Evolutionary conservation across 2,888 invertebrate genomes (phyloP).

Genomic region (Lasius platythorax): DNA sequence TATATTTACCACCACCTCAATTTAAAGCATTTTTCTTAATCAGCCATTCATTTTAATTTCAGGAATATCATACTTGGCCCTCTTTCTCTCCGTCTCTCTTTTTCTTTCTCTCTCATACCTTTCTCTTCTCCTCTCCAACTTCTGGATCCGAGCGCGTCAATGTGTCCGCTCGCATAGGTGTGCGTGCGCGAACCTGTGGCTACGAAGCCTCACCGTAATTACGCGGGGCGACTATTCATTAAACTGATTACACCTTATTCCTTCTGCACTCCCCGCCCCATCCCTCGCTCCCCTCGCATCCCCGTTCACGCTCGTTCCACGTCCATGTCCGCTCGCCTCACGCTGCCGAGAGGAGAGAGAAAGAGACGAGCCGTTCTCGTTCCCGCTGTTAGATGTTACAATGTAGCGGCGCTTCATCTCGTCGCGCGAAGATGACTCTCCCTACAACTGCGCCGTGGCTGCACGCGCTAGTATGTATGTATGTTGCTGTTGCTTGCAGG

Average conservation of each 20-base stretch:
- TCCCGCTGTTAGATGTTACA: slow-evolving; percentile 25
- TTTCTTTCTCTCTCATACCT: background rate
- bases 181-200: slow-evolving; percentile 39
- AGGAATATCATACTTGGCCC: background rate
- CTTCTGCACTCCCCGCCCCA: slow-evolving; percentile 56
- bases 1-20: background rate
- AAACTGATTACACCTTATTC: slow-evolving; percentile 84
- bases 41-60: background rate
- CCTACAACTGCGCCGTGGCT: slow-evolving; percentile 18
- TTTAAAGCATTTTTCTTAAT: background rate
- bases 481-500: slow-evolving; percentile 3
- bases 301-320: slow-evolving; percentile 36
- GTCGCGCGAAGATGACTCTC: slow-evolving; percentile 24
- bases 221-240: slow-evolving; percentile 84
- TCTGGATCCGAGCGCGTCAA: slow-evolving; percentile 30
- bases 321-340: background rate
- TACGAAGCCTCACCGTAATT: slow-evolving; percentile 80
- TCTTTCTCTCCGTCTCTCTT: background rate
- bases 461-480: background rate
- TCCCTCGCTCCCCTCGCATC: slow-evolving; percentile 48
- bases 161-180: slow-evolving; percentile 36
- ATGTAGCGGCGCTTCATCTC: slow-evolving; percentile 28
- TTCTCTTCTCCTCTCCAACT: slow-evolving; percentile 10
- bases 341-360: slow-evolving; percentile 33
- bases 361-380: slow-evolving; percentile 48